Evolutionary conservation across 2,888 invertebrate genomes (phyloP).

Genomic region (Ectemnius cavifrons): DNA sequence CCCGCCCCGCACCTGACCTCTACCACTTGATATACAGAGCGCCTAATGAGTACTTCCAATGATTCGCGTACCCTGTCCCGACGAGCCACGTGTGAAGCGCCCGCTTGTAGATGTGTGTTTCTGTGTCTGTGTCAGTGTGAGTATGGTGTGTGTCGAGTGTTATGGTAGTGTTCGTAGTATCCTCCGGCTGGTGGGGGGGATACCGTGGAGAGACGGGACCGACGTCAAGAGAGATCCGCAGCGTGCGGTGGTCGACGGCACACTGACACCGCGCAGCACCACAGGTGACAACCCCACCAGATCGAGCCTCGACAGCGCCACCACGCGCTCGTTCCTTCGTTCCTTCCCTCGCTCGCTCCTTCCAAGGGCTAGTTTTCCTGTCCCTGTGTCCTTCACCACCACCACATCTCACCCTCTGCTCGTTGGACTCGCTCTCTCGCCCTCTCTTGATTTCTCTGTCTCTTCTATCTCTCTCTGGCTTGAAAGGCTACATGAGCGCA

Average conservation of each 20-base stretch:
- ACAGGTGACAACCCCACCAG: constrained; percentile 58
- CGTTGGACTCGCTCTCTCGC: neutral
- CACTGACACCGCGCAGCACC: constrained; percentile 55
- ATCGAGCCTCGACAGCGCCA: constrained; percentile 22
- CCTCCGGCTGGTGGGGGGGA: too few relatives aligned
- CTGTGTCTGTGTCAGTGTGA: neutral
- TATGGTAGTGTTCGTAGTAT: too few relatives aligned
- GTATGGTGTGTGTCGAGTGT: constrained; percentile 2
- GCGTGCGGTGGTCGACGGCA: constrained; percentile 60
- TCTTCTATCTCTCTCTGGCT: neutral
- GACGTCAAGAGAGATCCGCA: constrained; percentile 10
- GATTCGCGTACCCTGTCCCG: neutral
- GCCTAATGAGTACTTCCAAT: neutral
- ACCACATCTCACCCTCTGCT: constrained; percentile 20
- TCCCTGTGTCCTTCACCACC: constrained; percentile 29
- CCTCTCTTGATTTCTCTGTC: neutral
- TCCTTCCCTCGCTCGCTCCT: constrained; percentile 2
- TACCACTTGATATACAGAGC: too few relatives aligned
- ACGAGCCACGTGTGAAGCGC: neutral
- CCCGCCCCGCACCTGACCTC: too few relatives aligned
- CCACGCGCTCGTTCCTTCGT: constrained; percentile 10
- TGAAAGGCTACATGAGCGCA: too few relatives aligned
- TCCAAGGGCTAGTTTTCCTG: constrained; percentile 9
- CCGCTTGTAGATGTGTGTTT: neutral
- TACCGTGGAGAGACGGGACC: neutral